Evolutionary conservation across 2,797 vertebrate genomes (phyloP).

Genomic region (Amniataba percoides): DNA sequence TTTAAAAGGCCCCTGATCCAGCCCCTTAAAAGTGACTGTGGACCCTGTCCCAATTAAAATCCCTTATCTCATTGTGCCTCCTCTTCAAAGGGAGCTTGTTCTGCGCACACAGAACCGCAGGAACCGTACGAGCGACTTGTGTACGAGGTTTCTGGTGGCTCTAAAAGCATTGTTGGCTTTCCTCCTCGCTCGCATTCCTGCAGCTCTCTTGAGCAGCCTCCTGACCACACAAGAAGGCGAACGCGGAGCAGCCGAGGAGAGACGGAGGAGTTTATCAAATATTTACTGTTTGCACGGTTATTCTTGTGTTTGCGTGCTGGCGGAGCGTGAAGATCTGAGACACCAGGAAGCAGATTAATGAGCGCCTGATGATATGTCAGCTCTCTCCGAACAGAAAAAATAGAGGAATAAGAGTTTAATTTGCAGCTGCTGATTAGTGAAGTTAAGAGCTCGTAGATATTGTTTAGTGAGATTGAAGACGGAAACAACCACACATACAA

Average conservation of each 20-base stretch:
- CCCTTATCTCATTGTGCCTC: conserved; percentile 48
- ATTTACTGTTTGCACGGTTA: conserved; percentile 66
- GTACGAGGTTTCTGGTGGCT: conserved; percentile 59
- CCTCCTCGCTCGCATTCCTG: conserved; percentile 66
- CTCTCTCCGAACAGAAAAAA: conserved; percentile 31
- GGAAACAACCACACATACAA: conserved; percentile 52
- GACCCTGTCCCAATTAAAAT: conserved; percentile 55
- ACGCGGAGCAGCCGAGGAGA: conserved; percentile 27
- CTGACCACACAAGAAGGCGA: conserved; percentile 80
- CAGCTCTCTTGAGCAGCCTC: conserved; percentile 57
- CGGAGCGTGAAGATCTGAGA: conserved; percentile 20
- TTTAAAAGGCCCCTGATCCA: neutral
- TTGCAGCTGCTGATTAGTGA: conserved; percentile 39
- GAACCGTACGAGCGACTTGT: conserved; percentile 59
- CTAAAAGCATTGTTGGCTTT: conserved; percentile 83
- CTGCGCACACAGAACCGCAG: conserved; percentile 49
- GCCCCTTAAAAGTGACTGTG: conserved; percentile 2
- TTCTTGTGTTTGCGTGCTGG: conserved; percentile 46
- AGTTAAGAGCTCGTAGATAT: conserved; percentile 20
- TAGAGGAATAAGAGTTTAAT: conserved; percentile 45
- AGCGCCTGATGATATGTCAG: conserved; percentile 29
- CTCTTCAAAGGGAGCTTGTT: conserved; percentile 56
- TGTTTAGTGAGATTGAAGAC: conserved; percentile 27
- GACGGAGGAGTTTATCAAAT: conserved; percentile 61
- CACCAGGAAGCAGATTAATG: conserved; percentile 51